Evolutionary conservation across 2,113 vertebrate genomes (phyloP).

Genomic region (Crotalus helleri): DNA sequence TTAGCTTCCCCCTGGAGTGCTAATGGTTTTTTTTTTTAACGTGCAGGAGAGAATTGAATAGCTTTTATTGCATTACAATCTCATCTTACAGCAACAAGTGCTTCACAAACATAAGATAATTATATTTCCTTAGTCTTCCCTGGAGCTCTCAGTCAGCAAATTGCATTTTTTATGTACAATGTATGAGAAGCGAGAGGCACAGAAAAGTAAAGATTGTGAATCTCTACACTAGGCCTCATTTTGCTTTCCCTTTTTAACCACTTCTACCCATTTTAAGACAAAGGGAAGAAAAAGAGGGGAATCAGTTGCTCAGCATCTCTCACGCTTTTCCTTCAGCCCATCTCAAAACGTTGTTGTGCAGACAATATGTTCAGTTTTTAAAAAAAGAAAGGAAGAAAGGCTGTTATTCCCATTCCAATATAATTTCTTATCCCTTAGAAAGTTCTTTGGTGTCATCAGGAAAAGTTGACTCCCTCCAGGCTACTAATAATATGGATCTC

Average conservation of each 20-base stretch:
- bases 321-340: not conserved
- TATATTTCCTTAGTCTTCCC: not conserved
- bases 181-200: not conserved
- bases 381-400: not conserved
- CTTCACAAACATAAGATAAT: conserved; percentile 11
- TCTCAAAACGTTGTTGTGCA: not conserved
- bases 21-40: not conserved
- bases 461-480: not conserved
- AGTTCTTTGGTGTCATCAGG: not conserved
- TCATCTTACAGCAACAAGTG: conserved; percentile 1
- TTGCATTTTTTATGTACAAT: not conserved
- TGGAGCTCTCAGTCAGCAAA: not conserved
- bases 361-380: not conserved
- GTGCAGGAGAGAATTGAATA: not conserved
- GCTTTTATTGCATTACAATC: not conserved
- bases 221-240: too few relatives aligned
- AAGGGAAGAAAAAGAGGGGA: not conserved
- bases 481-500: not conserved
- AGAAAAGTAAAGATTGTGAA: not conserved
- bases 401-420: not conserved
- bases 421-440: not conserved
- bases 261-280: not conserved
- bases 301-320: not conserved
- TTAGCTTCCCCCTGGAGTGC: not conserved
- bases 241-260: not conserved